Percentiles rank a stretch among this genome's conserved stretches.
Conservation (phyloP, 2,888 invertebrate genomes). For the Horisme vitalbata region DNA sequence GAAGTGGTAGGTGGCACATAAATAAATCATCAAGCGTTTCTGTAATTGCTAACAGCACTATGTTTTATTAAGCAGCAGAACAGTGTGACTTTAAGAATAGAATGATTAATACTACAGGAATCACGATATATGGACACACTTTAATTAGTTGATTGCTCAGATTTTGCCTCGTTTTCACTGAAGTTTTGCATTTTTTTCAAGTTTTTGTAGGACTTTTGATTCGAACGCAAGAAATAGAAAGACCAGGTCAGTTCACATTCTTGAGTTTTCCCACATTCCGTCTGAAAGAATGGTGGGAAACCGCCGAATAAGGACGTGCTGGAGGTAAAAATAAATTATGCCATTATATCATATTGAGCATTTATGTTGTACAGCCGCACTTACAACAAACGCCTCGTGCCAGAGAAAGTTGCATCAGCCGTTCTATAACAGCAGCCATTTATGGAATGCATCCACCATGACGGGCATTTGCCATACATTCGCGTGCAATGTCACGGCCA, state of each 20-base stretch:
- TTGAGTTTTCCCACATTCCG: too few species aligned
- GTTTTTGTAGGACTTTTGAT: too few species aligned
- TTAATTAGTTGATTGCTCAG: too few species aligned
- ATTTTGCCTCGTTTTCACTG: too few species aligned
- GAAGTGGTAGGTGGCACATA: conserved; percentile 17
- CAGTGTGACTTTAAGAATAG: neutral
- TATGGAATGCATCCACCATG: conserved; percentile 29
- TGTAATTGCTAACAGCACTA: conserved; percentile 10
- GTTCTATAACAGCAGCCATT: conserved; percentile 11
- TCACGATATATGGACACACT: too few species aligned
- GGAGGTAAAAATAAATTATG: too few species aligned
- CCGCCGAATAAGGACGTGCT: too few species aligned
- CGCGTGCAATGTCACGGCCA: conserved; percentile 70
- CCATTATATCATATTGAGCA: too few species aligned
- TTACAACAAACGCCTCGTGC: conserved; percentile 2
- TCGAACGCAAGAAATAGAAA: too few species aligned
- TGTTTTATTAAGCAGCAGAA: conserved; percentile 9
- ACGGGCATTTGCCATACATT: conserved; percentile 26
- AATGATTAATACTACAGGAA: neutral
- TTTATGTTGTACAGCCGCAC: neutral
- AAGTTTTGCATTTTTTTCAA: too few species aligned
- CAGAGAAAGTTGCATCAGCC: conserved; percentile 21
- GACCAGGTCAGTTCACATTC: too few species aligned
- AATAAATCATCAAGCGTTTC: conserved; percentile 17
- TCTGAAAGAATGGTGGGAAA: too few species aligned